Conservation (phyloP, 2,113 vertebrate genomes). For the Eolophus roseicapilla region DNA sequence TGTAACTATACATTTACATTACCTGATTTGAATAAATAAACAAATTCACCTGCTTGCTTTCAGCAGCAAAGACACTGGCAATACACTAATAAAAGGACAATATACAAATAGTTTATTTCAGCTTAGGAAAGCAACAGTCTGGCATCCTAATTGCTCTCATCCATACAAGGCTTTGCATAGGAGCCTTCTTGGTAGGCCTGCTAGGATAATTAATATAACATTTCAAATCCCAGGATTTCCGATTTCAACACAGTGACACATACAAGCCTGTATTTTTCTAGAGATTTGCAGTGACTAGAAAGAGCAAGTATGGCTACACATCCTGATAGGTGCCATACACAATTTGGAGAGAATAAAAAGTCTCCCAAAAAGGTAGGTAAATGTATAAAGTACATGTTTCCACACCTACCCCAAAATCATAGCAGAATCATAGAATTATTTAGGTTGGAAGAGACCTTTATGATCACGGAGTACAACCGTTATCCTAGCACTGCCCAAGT, state of each 20-base stretch:
- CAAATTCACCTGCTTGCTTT: background rate
- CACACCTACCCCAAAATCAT: background rate
- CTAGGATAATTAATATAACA: background rate
- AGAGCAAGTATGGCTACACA: background rate
- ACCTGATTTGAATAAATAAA: background rate
- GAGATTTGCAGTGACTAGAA: background rate
- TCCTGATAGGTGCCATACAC: background rate
- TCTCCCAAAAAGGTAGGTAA: background rate
- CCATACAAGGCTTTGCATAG: background rate
- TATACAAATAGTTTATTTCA: background rate
- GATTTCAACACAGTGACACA: background rate
- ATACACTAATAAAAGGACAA: background rate
- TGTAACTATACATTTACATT: background rate
- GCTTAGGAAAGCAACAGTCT: background rate
- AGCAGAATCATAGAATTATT: background rate
- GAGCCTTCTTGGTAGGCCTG: background rate
- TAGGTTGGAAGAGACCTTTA: background rate
- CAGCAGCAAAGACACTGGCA: background rate
- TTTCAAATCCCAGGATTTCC: background rate
- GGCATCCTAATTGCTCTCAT: background rate
- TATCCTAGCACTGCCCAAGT: background rate
- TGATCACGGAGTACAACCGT: background rate
- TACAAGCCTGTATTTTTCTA: background rate
- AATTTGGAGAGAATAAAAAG: background rate
- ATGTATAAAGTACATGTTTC: background rate